These are phyloP conservation scores for Equus przewalskii DNA, from an alignment of 2,113 vertebrate species.

Conservation along the genomic window DNA sequence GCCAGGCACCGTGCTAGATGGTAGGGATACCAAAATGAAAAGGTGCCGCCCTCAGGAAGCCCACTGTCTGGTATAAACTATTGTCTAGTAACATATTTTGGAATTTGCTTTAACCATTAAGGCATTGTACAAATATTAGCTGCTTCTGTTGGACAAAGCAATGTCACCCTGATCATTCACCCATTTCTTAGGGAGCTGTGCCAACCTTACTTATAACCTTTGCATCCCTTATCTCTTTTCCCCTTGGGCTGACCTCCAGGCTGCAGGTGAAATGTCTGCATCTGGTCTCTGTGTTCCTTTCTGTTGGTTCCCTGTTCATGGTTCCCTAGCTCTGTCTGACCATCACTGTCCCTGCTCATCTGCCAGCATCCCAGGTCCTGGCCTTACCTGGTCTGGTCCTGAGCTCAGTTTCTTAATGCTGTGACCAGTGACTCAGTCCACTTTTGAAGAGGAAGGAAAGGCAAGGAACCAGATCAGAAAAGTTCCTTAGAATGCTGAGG, in stretches of 20 bases:
- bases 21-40: not conserved
- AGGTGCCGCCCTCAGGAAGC: not conserved
- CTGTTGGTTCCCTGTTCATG: not conserved
- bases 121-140: not conserved
- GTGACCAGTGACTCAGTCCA: not conserved
- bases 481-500: not conserved
- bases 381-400: not conserved
- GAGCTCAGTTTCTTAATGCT: not conserved
- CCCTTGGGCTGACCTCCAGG: not conserved
- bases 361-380: not conserved
- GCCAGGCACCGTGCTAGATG: not conserved
- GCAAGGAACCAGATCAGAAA: not conserved
- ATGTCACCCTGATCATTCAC: not conserved
- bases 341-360: not conserved
- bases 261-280: not conserved
- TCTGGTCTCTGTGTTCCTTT: not conserved
- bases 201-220: not conserved
- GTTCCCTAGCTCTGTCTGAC: not conserved
- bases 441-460: not conserved
- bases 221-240: not conserved
- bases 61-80: not conserved
- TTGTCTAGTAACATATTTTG: not conserved
- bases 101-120: not conserved
- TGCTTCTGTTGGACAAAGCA: not conserved
- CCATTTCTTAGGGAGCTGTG: not conserved